A percentile compares a stretch with the other conserved stretches of the same genome.
Conservation (phyloP, 2,113 vertebrate genomes). For the Neodontobutis hainanensis region DNA sequence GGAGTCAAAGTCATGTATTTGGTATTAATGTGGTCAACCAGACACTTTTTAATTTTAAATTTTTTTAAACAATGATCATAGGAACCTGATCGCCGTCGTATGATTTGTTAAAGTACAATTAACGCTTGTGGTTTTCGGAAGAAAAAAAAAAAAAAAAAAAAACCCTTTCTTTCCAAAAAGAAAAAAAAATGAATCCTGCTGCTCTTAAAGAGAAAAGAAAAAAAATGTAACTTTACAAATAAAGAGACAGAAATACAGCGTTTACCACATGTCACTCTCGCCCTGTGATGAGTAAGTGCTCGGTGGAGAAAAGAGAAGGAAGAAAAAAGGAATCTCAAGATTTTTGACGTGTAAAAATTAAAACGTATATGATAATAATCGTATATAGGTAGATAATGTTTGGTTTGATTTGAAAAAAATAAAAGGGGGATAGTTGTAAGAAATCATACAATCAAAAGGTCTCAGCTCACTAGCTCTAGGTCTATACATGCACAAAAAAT, state of each 20-base stretch:
- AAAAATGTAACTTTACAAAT: conserved; percentile 26
- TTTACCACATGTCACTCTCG: conserved; percentile 46
- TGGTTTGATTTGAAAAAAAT: conserved; percentile 61
- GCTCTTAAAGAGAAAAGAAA: conserved; percentile 56
- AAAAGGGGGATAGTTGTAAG: conserved; percentile 48
- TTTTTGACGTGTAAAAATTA: conserved; percentile 67
- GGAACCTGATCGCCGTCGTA: conserved; percentile 63
- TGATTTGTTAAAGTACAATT: conserved; percentile 60
- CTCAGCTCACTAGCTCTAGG: conserved; percentile 73
- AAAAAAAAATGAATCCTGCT: conserved; percentile 39
- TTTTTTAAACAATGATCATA: conserved; percentile 63
- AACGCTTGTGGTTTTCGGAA: conserved; percentile 44
- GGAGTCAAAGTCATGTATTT: conserved; percentile 32
- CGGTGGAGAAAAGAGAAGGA: conserved; percentile 34
- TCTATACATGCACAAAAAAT: conserved; percentile 72
- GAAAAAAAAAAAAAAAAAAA: conserved; percentile 49
- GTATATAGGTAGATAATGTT: conserved; percentile 73
- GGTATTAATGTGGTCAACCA: conserved; percentile 71
- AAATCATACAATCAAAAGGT: conserved; percentile 78
- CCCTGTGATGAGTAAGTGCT: conserved; percentile 51
- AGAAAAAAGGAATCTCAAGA: conserved; percentile 44
- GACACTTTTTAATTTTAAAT: conserved; percentile 68
- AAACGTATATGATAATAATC: conserved; percentile 70
- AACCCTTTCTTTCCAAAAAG: conserved; percentile 53
- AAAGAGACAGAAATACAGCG: conserved; percentile 25